Percentiles rank a stretch among this genome's conserved stretches.
Evolutionary conservation across 2,797 vertebrate genomes (phyloP).

Genomic region (Ispidina picta): DNA sequence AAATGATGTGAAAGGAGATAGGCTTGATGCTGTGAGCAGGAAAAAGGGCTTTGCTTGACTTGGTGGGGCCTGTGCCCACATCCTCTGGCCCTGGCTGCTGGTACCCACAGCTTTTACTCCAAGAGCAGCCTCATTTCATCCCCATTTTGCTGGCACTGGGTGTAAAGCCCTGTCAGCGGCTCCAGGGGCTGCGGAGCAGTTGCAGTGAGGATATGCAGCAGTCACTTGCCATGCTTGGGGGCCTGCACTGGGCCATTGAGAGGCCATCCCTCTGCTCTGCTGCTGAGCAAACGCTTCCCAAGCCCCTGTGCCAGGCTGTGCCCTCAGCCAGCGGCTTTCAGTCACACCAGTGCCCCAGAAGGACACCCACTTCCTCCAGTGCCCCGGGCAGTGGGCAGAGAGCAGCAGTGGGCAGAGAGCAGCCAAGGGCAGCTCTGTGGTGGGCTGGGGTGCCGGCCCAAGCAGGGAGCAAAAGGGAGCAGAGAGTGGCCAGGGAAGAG

Average conservation of each 20-base stretch:
- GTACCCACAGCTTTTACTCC: not conserved
- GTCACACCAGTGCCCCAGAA: not conserved
- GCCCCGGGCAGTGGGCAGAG: not conserved
- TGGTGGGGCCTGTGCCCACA: not conserved
- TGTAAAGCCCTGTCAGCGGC: not conserved
- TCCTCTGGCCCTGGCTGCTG: not conserved
- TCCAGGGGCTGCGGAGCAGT: accelerated
- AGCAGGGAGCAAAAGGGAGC: no score
- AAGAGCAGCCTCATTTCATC: not conserved
- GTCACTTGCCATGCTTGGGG: accelerated
- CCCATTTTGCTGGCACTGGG: accelerated
- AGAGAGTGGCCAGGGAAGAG: not conserved
- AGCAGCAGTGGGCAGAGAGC: not conserved
- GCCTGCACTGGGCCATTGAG: not conserved
- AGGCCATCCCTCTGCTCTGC: accelerated
- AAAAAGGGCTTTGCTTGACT: not conserved
- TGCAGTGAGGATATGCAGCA: not conserved
- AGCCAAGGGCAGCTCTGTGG: no score
- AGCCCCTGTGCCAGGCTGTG: not conserved
- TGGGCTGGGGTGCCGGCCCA: no score
- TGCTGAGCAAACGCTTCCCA: not conserved
- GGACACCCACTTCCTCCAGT: conserved; percentile 76
- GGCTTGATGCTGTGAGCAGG: accelerated
- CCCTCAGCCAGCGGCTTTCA: not conserved
- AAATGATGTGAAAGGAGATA: not conserved